Base-by-base conservation (phyloP, 2,888 invertebrate species). In the Tromatobia lineatoria region DNA sequence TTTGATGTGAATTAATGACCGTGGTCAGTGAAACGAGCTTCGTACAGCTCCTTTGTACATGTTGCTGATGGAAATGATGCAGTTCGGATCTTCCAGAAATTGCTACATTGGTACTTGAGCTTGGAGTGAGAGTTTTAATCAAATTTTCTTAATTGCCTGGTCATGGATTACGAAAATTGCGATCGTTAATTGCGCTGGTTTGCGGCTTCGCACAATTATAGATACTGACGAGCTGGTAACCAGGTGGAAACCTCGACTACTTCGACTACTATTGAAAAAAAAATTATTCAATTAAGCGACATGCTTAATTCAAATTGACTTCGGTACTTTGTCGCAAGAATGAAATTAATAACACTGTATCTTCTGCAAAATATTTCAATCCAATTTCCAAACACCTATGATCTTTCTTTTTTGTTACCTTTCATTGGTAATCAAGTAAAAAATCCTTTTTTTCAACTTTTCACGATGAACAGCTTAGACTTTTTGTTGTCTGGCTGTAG, bases 81-180 rank as follows among this genome's bases (percentile, higher is more conserved):
- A 57, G 23, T 57, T 25, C 13, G 20, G 57, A 23, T 57, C n/a
- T 18, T n/a, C 4, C 50, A n/a, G n/a, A 6, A 15, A 50, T 18
- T 50, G 52, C 2, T 13, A 69, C 50, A 34, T 52, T 69, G 50
- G 50, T 50, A 50, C 25, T 57, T 23, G 29, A 34, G 18, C 34
- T 18, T 25, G 18, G 1, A 47, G 25, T 69, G 69, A 29, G 87
- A 89, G 88, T 90, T 90, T 90, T 89, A 90, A 91, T 90, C 89
- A 90, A 89, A 89, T 87, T 88, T 76, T 81, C 88, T 85, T 88
- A 88, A 90, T 89, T 88, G 86, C 85, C 83, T 57, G 75, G 82
- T 82, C 85, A 85, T 85, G 87, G 88, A 88, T 88, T 83, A 87
- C 79, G 83, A 83, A 42, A 38, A 88, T 87, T 85, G 85, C 80